Evolutionary conservation across 2,797 vertebrate species (phyloP), one percentile per base, ranked within the genome.

Genomic region (Leucoraja ocellata): DNA sequence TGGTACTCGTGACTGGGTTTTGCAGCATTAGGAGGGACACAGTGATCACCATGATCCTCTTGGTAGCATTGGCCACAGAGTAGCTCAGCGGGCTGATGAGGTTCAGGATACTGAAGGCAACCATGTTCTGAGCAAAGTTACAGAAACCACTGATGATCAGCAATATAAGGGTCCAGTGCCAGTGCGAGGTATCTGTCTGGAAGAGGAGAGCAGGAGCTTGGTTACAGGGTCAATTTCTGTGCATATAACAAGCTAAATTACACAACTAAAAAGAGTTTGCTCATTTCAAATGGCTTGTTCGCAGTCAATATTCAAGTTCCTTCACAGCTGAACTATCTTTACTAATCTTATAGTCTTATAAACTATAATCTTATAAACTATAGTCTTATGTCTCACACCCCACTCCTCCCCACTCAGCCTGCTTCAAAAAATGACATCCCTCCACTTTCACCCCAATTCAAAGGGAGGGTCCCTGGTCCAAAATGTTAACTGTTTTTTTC

Each of bases 1-100:
- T 99, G 94, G 97, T 98, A 95, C 96, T 95, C 13, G 95, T 97
- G 93, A 99, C 98, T 0, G 99, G 99, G 94, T 99, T 99, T 93
- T 98, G 97, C 93, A 99, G 97, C 98, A 99, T 97, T 10, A 99
- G 94, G 11, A 99, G 96, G 1, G 99, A 99, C 94, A 99, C 98
- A 0, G 97, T 98, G 95, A 99, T 99, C 93, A 99, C 99, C 97
- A 99, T 98, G 96, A 99, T 99, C 88, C 99, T 97, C 95, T 99
- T 99, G 81, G 99, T 99, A 94, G 98, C 99, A 0, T 99, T 99
- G 94, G 99, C 99, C 0, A 99, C 99, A 0, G 99, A 99, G 94
- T 99, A 99, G 94, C 99, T 99, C n/a, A 99, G 97, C 0, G 98
- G 99, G 94, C 98, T 99, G 95, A 99, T 97, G n/a, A 99, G 96